phyloP scores from a whole-genome alignment of 1,140 invertebrate genomes.

The Cardiocondyla obscurior region DNA sequence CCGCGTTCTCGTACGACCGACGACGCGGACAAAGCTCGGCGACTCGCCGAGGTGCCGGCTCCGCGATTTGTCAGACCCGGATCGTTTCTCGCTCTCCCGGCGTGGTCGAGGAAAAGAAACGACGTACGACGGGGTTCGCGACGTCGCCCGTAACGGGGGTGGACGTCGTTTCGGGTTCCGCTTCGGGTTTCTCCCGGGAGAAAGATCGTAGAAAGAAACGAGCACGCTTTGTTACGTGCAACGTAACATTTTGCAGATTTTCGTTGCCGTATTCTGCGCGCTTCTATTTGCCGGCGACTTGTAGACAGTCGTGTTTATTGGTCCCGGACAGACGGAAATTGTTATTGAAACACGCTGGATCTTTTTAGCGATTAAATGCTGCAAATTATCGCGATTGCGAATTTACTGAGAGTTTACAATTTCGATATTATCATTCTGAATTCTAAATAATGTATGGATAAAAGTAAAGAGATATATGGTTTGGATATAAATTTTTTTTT shows the following conservation, averaged over 20 bases:
- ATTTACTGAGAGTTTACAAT: neutral
- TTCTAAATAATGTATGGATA: neutral
- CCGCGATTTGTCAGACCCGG: conserved; percentile 58
- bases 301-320: neutral
- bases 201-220: conserved; percentile 45
- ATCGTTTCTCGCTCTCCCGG: conserved; percentile 56
- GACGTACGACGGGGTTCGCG: conserved; percentile 8
- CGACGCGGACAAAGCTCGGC: conserved; percentile 59
- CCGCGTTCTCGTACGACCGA: conserved; percentile 31
- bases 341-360: neutral
- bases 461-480: neutral
- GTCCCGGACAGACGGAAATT: neutral
- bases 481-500: neutral
- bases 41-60: conserved; percentile 46
- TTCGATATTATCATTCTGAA: no score
- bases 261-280: neutral
- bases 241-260: conserved; percentile 44
- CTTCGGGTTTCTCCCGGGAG: conserved; percentile 44
- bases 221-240: conserved; percentile 42
- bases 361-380: neutral
- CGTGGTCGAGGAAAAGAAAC: conserved; percentile 39
- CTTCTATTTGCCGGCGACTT: neutral
- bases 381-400: neutral
- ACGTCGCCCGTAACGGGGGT: conserved; percentile 42
- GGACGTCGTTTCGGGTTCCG: conserved; percentile 49